phyloP scores from a whole-genome alignment of 2,797 vertebrate species.

The Acestrorhynchus altus region DNA sequence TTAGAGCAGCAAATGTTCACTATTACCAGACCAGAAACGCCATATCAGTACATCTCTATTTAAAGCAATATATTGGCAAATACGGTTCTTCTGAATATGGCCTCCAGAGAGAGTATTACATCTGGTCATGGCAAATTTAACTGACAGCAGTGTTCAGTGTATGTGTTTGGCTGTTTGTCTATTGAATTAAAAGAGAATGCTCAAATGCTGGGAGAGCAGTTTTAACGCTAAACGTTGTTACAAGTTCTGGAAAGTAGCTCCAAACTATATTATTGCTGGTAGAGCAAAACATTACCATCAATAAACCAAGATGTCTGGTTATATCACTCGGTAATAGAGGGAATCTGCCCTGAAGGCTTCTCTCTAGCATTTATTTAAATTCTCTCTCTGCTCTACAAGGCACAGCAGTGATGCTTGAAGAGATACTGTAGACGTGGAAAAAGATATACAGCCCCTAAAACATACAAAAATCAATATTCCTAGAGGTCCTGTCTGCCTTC shows the following conservation, averaged over 20 bases:
- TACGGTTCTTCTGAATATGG: too few relatives aligned
- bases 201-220: slow-evolving; percentile 1
- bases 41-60: too few relatives aligned
- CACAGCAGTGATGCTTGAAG: slow-evolving; percentile 21
- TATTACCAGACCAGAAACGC: too few relatives aligned
- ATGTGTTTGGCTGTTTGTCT: slow-evolving; percentile 33
- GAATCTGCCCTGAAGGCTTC: slow-evolving; percentile 29
- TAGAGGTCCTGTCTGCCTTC: slow-evolving; percentile 20
- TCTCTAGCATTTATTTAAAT: slow-evolving; percentile 25
- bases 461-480: slow-evolving; percentile 42
- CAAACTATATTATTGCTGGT: slow-evolving; percentile 11
- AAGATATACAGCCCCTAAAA: slow-evolving; percentile 29
- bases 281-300: slow-evolving; percentile 15
- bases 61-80: too few relatives aligned
- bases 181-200: slow-evolving; percentile 31
- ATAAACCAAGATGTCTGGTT: slow-evolving; percentile 22
- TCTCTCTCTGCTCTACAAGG: slow-evolving; percentile 24
- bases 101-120: neutral
- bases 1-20: too few relatives aligned
- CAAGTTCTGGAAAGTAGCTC: slow-evolving; percentile 2
- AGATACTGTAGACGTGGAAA: slow-evolving; percentile 13
- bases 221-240: slow-evolving; percentile 24
- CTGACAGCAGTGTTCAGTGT: slow-evolving; percentile 9
- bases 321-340: slow-evolving; percentile 25
- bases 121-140: neutral